Evolutionary conservation across 2,797 vertebrate genomes (phyloP).

Genomic region (Dendrocincla fuliginosa): DNA sequence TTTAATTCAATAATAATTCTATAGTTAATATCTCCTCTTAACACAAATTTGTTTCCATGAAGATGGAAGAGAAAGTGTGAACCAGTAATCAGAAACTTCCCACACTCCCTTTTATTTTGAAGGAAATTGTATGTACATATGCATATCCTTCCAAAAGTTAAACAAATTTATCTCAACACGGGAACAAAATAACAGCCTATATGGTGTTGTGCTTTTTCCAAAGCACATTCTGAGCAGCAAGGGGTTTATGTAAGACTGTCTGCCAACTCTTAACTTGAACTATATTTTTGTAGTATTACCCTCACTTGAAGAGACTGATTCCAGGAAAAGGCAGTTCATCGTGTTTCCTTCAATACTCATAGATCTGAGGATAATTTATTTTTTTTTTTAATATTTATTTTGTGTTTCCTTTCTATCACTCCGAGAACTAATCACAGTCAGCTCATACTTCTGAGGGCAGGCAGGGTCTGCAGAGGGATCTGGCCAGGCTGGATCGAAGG

Average conservation of each 20-base stretch:
- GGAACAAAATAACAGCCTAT: constrained; percentile 26
- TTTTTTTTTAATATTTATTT: background rate
- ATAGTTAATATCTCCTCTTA: background rate
- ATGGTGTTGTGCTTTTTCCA: background rate
- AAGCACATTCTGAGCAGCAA: background rate
- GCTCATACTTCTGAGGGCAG: background rate
- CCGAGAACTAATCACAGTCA: background rate
- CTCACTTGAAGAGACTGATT: background rate
- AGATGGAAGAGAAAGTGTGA: background rate
- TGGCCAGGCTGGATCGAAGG: background rate
- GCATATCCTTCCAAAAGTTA: constrained; percentile 34
- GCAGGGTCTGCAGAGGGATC: background rate
- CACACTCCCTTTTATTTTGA: background rate
- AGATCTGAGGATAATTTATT: background rate
- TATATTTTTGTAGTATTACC: background rate
- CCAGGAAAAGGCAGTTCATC: background rate
- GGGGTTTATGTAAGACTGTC: background rate
- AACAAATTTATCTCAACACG: constrained; percentile 42
- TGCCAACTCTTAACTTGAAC: background rate
- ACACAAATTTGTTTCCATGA: background rate
- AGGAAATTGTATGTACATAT: background rate
- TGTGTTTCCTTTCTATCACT: background rate
- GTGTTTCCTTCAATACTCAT: background rate
- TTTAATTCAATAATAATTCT: constrained; percentile 22
- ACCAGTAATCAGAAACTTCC: constrained; percentile 2